Percentiles rank a stretch among this genome's conserved stretches.
phyloP scores from a whole-genome alignment of 2,797 vertebrate species.

The Cetoscarus ocellatus region DNA sequence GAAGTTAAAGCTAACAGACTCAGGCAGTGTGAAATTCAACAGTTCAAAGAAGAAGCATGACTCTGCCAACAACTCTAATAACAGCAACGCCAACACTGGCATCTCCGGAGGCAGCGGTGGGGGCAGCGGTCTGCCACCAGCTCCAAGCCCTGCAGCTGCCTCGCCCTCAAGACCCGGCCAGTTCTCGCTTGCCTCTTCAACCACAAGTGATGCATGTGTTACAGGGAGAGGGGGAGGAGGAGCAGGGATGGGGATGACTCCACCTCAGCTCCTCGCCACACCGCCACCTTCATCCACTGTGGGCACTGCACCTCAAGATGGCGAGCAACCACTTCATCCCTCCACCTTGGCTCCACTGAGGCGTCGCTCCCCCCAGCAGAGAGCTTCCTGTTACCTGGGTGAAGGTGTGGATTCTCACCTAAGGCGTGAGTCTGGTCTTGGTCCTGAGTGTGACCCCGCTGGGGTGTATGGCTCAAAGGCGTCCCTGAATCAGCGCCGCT shows the following conservation, averaged over 20 bases:
- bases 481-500: constrained; percentile 81
- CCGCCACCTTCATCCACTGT: constrained; percentile 54
- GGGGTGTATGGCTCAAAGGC: constrained; percentile 72
- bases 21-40: constrained; percentile 88
- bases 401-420: constrained; percentile 78
- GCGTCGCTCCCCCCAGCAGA: constrained; percentile 82
- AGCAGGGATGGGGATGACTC: constrained; percentile 63
- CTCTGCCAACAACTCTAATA: constrained; percentile 84
- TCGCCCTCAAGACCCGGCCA: constrained; percentile 77
- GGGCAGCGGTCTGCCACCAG: constrained; percentile 55
- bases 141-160: constrained; percentile 64
- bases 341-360: constrained; percentile 80
- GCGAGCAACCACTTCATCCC: constrained; percentile 75
- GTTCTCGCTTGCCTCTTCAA: constrained; percentile 74
- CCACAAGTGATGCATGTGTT: constrained; percentile 72
- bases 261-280: constrained; percentile 70
- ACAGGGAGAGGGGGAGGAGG: constrained; percentile 63
- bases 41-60: constrained; percentile 87
- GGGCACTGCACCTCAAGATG: constrained; percentile 72
- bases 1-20: constrained; percentile 89
- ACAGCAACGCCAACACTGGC: constrained; percentile 83
- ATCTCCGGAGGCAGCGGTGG: constrained; percentile 47
- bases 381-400: constrained; percentile 79
- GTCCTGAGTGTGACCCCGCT: constrained; percentile 71
- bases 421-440: constrained; percentile 75